phyloP scores from a whole-genome alignment of 2,888 invertebrate species.

The Eilema griseolum region DNA sequence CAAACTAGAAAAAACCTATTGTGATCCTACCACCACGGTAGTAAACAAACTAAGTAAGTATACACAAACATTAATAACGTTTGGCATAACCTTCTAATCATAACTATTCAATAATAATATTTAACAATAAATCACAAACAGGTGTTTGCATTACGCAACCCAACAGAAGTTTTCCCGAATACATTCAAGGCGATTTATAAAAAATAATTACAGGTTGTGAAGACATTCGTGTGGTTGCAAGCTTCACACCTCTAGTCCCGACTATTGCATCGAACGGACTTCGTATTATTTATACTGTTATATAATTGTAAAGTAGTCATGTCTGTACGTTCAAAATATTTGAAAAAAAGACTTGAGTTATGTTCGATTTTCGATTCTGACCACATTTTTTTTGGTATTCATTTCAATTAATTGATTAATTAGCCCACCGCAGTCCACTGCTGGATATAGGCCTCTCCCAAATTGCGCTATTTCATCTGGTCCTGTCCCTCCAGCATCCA shows the following conservation, averaged over 20 bases:
- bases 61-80: conserved; percentile 12
- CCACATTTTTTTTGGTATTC: no score
- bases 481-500: no score
- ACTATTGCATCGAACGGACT: conserved; percentile 47
- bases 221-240: conserved; percentile 54
- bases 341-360: not conserved
- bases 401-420: no score
- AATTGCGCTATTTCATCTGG: no score
- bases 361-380: no score
- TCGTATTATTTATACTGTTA: conserved; percentile 34
- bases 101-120: conserved; percentile 31
- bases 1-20: no score
- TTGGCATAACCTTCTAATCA: conserved; percentile 33
- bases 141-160: conserved; percentile 54
- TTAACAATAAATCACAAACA: conserved; percentile 44
- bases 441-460: no score
- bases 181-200: conserved; percentile 42
- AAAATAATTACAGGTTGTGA: conserved; percentile 53
- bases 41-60: not conserved
- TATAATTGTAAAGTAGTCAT: not conserved
- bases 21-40: not conserved
- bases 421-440: no score
- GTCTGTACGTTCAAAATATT: not conserved
- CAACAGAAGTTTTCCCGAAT: conserved; percentile 50
- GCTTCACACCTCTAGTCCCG: conserved; percentile 65